Percentiles rank a stretch among this genome's conserved stretches.
Conservation (phyloP, 2,113 vertebrate genomes). For the Podocnemis expansa region DNA sequence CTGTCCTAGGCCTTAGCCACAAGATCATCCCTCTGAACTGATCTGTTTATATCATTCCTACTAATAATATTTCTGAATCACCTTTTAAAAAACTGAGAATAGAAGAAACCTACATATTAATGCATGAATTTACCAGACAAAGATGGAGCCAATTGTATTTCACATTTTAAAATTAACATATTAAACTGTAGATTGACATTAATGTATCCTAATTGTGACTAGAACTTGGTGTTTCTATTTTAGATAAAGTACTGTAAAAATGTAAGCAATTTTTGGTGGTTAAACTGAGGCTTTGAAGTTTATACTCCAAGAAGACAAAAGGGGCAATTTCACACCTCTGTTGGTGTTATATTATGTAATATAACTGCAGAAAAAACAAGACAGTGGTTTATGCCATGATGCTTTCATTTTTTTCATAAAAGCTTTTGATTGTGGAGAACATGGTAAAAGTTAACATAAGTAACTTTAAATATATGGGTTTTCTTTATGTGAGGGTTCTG, state of each 20-base stretch:
- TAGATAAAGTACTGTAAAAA: neutral
- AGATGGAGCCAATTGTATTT: neutral
- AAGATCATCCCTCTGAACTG: neutral
- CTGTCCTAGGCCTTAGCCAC: neutral
- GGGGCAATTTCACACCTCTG: neutral
- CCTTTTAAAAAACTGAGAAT: neutral
- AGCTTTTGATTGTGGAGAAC: conserved; percentile 26
- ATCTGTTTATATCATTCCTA: neutral
- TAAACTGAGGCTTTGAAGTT: rapidly evolving
- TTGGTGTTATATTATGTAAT: conserved; percentile 39
- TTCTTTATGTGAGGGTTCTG: neutral
- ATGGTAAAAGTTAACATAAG: conserved; percentile 49
- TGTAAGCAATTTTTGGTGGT: neutral
- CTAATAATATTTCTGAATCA: neutral
- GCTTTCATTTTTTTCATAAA: conserved; percentile 64
- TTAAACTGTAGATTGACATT: neutral
- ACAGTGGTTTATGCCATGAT: conserved; percentile 63
- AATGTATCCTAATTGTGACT: too few relatives aligned
- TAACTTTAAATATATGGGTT: conserved; percentile 46
- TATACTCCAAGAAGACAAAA: neutral
- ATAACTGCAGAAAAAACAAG: conserved; percentile 55
- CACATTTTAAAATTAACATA: neutral
- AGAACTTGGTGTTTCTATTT: rapidly evolving
- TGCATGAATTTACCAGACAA: neutral
- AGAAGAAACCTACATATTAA: neutral